Base-by-base conservation (phyloP, 2,888 invertebrate species). In the Criorhina ranunculi region DNA sequence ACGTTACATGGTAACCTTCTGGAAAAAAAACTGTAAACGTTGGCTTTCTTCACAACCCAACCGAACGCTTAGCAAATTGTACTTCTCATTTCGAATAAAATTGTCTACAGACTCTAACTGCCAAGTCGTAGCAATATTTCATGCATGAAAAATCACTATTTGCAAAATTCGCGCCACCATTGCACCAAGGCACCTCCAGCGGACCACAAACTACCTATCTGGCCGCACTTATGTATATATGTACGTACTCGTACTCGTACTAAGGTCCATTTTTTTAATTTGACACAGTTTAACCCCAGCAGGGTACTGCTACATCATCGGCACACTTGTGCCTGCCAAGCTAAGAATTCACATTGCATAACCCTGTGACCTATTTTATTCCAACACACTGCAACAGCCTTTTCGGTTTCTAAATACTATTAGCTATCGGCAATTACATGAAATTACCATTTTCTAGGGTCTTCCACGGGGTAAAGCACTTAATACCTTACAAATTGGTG, bases 391-490 rank as follows among this genome's bases (percentile, higher is more conserved):
- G n/a, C n/a, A n/a, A n/a, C 2, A 31, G 42, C 37, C 72, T 57
- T 78, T 49, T 72, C 78, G 62, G 64, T 78, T 78, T 72, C 78
- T 59, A 72, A 72, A 57, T 72, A 57, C 78, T 69, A 37, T 72
- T 51, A 79, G 72, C 72, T 55, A 44, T 53, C 62, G 37, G 55
- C 60, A 73, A 80, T 80, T 80, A 80, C 46, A 37, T 66, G 31
- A 33, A 67, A 75, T 67, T 60, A 73, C 67, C 44, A 55, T 73
- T 66, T 59, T 66, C 79, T 37, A 42, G 62, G 40, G 37, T 46
- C 35, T 35, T 11, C 17, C n/a, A 59, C 24, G 46, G 46, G 44
- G 60, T 12, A 12, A 31, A 53, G 15, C n/a, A 51, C 37, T 59
- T 59, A 51, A 67, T 60, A 4, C 46, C 31, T 40, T 42, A 19